phyloP scores from a whole-genome alignment of 2,797 vertebrate species.

The Perodicticus potto region DNA sequence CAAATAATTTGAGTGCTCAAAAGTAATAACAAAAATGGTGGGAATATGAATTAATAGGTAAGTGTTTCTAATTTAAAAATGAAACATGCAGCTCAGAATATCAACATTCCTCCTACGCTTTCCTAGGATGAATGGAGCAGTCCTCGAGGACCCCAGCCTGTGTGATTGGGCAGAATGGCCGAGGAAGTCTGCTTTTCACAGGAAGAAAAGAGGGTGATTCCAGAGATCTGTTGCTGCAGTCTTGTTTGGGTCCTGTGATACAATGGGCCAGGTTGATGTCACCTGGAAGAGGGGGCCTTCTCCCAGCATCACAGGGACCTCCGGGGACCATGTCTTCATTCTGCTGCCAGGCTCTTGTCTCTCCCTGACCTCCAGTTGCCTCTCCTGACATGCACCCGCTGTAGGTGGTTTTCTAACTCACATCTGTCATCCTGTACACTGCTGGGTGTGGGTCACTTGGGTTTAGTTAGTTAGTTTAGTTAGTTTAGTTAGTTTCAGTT shows the following conservation, averaged over 20 bases:
- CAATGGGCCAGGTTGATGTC: fast-evolving
- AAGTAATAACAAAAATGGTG: slow-evolving; percentile 74
- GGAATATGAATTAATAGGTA: slow-evolving; percentile 48
- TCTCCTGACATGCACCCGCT: fast-evolving
- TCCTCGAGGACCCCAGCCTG: fast-evolving
- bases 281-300: background rate
- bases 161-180: background rate
- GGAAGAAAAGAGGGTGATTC: background rate
- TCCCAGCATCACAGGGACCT: background rate
- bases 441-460: background rate
- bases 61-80: slow-evolving; percentile 55
- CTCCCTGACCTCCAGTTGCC: background rate
- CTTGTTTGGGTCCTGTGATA: background rate
- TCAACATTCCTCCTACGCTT: background rate
- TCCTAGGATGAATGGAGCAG: background rate
- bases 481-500: no score
- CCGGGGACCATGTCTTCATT: fast-evolving
- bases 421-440: fast-evolving
- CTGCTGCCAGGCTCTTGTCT: background rate
- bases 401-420: background rate
- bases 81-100: background rate
- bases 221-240: fast-evolving
- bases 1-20: slow-evolving; percentile 73
- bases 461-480: no score
- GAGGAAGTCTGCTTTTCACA: background rate